Percentiles rank a stretch among this genome's conserved stretches.
phyloP scores from a whole-genome alignment of 1,140 invertebrate genomes.

The Cyclargus thomasi region DNA sequence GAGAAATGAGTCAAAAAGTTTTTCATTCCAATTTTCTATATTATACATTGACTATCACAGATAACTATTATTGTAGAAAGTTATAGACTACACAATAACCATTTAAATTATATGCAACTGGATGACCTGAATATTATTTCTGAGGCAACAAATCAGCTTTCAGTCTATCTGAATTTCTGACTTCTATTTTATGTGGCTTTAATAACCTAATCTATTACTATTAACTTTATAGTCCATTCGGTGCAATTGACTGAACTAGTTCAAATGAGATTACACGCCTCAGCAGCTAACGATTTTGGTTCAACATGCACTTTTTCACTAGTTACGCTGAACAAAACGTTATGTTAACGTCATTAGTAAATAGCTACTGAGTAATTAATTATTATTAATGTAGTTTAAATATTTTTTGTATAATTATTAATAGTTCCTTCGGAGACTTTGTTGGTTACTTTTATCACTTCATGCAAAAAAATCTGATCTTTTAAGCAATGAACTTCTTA shows the following conservation, averaged over 20 bases:
- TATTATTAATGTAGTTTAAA: too few relatives aligned
- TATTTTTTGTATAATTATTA: too few relatives aligned
- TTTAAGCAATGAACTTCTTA: too few relatives aligned
- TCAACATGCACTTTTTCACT: background rate
- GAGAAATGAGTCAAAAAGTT: too few relatives aligned
- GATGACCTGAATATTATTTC: too few relatives aligned
- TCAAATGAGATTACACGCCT: constrained; percentile 27
- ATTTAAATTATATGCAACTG: too few relatives aligned
- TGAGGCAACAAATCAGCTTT: background rate
- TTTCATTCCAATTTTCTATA: too few relatives aligned
- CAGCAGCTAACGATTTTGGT: constrained; percentile 16
- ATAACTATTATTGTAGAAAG: too few relatives aligned
- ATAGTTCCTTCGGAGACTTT: too few relatives aligned
- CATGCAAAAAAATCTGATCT: too few relatives aligned
- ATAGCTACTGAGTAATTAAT: background rate
- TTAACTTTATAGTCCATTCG: background rate
- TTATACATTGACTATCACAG: background rate
- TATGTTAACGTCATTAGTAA: background rate
- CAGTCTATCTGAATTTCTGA: background rate
- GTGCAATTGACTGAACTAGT: constrained; percentile 18
- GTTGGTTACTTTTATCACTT: too few relatives aligned
- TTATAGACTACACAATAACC: too few relatives aligned
- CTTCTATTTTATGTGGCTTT: background rate
- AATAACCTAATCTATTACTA: background rate
- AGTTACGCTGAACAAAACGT: constrained; percentile 1